phyloP scores from a whole-genome alignment of 1,140 invertebrate genomes.

The Drosophila subobscura region DNA sequence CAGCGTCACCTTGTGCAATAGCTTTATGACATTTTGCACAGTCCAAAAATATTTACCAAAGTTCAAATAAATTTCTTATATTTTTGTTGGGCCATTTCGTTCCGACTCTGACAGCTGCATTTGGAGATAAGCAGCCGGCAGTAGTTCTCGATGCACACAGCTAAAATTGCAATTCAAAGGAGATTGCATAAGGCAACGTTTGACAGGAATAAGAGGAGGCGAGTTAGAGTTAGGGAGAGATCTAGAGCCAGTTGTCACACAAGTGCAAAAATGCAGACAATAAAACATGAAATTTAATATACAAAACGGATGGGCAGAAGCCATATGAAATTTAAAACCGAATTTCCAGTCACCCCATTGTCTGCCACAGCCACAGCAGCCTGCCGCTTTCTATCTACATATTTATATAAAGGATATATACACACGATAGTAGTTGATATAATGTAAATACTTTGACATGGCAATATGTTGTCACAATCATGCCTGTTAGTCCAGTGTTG shows the following conservation, averaged over 20 bases:
- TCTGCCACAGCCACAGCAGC: neutral
- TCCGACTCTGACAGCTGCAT: constrained; percentile 45
- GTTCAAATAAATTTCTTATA: neutral
- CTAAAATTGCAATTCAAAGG: constrained; percentile 45
- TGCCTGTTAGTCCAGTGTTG: constrained; percentile 32
- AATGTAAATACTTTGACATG: constrained; percentile 79
- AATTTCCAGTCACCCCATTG: constrained; percentile 52
- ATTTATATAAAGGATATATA: constrained; percentile 12
- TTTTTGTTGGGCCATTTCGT: neutral
- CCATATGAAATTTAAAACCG: constrained; percentile 71
- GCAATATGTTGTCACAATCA: constrained; percentile 66
- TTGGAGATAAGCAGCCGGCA: constrained; percentile 44
- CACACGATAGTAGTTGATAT: constrained; percentile 53
- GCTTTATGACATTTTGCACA: neutral
- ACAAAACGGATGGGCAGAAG: constrained; percentile 49
- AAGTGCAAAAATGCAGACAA: constrained; percentile 47
- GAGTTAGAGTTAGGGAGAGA: neutral
- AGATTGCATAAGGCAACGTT: constrained; percentile 24
- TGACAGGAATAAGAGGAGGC: constrained; percentile 13
- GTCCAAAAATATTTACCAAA: neutral
- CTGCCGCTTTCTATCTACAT: constrained; percentile 6
- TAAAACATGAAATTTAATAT: constrained; percentile 73
- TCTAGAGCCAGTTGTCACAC: constrained; percentile 50
- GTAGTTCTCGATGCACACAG: constrained; percentile 17
- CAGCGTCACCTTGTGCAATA: constrained; percentile 1